These are phyloP conservation scores for Neostethus bicornis DNA, from an alignment of 2,797 vertebrate genomes.

Conservation along the genomic window DNA sequence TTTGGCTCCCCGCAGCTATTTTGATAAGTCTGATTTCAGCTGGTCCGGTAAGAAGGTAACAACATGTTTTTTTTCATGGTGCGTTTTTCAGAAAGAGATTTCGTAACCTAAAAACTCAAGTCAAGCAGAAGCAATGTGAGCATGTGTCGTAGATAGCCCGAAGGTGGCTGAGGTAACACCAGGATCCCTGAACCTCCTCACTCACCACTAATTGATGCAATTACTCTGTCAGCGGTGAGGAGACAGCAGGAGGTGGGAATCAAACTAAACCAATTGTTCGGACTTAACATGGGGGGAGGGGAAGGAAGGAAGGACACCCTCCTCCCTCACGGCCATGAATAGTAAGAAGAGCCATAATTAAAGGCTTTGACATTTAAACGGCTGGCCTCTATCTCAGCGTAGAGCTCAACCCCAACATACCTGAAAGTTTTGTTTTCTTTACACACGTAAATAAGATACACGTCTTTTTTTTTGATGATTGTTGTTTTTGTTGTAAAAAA, in stretches of 20 bases:
- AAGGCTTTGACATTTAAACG: not conserved
- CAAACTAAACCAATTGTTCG: slow-evolving; percentile 64
- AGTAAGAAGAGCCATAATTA: slow-evolving; percentile 20
- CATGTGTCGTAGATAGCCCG: slow-evolving; percentile 4
- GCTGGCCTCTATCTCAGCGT: not conserved
- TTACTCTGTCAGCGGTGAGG: slow-evolving; percentile 68
- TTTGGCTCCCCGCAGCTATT: no score
- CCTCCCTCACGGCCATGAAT: slow-evolving; percentile 9
- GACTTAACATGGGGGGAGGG: slow-evolving; percentile 21
- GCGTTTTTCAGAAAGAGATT: no score
- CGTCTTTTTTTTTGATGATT: no score
- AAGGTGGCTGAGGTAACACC: slow-evolving; percentile 16
- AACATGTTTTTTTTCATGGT: no score
- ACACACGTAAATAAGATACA: no score
- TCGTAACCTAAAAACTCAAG: no score
- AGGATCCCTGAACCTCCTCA: slow-evolving; percentile 50
- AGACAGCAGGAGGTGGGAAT: slow-evolving; percentile 47
- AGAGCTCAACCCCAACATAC: not conserved
- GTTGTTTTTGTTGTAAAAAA: no score
- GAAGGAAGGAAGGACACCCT: slow-evolving; percentile 6
- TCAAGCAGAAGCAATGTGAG: no score
- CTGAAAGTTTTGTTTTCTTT: not conserved
- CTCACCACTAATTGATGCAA: slow-evolving; percentile 67
- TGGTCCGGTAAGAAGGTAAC: no score
- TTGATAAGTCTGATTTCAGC: no score